These are phyloP conservation scores for Hippocampus kuda DNA, from an alignment of 2,797 vertebrate genomes.

Conservation along the genomic window DNA sequence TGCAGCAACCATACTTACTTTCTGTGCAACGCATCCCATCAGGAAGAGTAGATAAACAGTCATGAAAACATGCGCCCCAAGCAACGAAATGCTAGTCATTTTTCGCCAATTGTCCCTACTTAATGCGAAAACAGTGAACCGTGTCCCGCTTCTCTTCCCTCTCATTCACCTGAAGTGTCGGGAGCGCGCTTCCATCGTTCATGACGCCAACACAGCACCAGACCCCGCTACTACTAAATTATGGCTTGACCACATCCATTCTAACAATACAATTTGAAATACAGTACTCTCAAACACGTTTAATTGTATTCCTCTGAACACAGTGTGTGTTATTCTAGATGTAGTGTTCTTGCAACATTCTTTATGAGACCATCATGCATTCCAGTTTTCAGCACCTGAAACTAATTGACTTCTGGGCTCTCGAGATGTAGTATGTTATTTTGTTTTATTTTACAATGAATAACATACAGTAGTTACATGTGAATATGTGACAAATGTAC, in stretches of 20 bases:
- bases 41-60: slow-evolving; percentile 61
- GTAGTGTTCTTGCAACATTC: background rate
- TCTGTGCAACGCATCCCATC: slow-evolving; percentile 65
- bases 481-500: too few relatives aligned
- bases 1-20: slow-evolving; percentile 59
- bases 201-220: slow-evolving; percentile 41
- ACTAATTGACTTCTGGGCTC: background rate
- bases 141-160: slow-evolving; percentile 55
- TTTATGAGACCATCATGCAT: background rate
- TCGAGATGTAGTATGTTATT: background rate
- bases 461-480: background rate
- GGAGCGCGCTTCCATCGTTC: slow-evolving; percentile 68
- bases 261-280: background rate
- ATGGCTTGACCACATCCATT: background rate
- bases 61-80: slow-evolving; percentile 50
- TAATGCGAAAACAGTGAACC: slow-evolving; percentile 42
- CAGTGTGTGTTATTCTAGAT: background rate
- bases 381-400: background rate
- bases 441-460: background rate
- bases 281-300: background rate
- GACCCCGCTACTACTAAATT: slow-evolving; percentile 8
- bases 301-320: background rate
- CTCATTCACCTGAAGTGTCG: slow-evolving; percentile 67
- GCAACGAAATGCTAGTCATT: slow-evolving; percentile 55
- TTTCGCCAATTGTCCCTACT: slow-evolving; percentile 47